Evolutionary conservation across 2,113 vertebrate species (phyloP), one percentile per base, ranked within the genome.

Genomic region (Grallaria varia): DNA sequence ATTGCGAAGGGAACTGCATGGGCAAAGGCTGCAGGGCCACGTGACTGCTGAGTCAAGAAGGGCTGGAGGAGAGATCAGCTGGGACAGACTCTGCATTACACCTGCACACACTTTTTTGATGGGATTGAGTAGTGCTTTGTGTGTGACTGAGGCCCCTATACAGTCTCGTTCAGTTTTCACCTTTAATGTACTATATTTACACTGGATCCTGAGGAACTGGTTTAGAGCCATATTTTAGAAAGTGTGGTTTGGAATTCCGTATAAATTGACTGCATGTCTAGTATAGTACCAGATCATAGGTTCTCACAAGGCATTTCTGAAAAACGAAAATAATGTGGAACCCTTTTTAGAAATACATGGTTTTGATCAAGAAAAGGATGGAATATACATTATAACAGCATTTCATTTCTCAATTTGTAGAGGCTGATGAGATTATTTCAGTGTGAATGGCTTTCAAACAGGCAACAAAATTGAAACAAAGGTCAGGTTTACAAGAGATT

Each of bases 401-500:
- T 53, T 83, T 79, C 40, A 28, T 76, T 88, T 69, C 79, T 80
- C 31, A 35, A 1, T 90, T 87, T 66, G 7, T 28, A 67, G n/a
- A 69, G 75, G 27, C 27, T 74, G 39, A 78, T 73, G 52, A 90
- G 42, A 58, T 71, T 11, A 55, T 87, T 93, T 87, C 76, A 60
- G 52, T 53, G 37, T 22, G 17, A 92, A 66, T 74, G 55, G 14
- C 72, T 90, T 88, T 82, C 37, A 84, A 73, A 52, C 22, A 89
- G 44, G 14, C 23, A 67, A 69, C 3, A 76, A 84, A 80, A 79
- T 27, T 12, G 77, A 83, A 91, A 60, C 27, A 76, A 21, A 93
- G 91, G 33, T 73, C 66, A 86, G 25, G 31, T 77, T 89, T 92
- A 45, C 21, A 63, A 40, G 37, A 74, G 37, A 84, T 88, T 39